Evolutionary conservation across 1,140 invertebrate species (phyloP).

Genomic region (Leguminivora glycinivorella): DNA sequence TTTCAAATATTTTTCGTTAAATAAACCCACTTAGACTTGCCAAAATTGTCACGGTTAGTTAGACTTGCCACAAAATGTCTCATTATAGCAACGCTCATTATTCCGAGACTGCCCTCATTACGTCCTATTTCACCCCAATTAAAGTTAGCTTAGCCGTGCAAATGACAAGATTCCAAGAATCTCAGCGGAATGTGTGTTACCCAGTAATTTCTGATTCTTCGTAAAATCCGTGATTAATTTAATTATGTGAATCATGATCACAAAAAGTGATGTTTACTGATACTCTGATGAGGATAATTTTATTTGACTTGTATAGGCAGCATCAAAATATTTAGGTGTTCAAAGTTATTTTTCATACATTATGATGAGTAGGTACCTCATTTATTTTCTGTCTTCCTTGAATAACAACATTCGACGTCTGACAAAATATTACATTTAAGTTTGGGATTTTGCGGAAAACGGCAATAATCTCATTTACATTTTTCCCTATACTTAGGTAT

Average conservation of each 20-base stretch:
- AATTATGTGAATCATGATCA: conserved; percentile 26
- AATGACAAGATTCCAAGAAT: conserved; percentile 21
- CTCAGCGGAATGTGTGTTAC: background rate
- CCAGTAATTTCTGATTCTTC: conserved; percentile 16
- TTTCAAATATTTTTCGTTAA: too few species aligned
- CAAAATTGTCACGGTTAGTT: conserved; percentile 3
- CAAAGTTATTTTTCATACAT: background rate
- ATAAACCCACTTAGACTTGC: background rate
- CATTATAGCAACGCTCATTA: background rate
- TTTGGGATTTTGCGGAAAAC: too few species aligned
- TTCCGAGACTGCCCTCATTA: background rate
- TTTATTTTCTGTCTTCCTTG: too few species aligned
- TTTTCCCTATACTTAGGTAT: too few species aligned
- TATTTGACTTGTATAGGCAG: background rate
- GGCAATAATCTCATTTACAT: too few species aligned
- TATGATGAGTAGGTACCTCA: too few species aligned
- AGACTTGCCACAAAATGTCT: background rate
- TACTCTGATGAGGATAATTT: background rate
- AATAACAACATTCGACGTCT: too few species aligned
- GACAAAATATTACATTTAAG: too few species aligned
- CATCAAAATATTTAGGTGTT: background rate
- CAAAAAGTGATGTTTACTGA: conserved; percentile 22
- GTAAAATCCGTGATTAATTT: conserved; percentile 24
- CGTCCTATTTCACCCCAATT: conserved; percentile 22
- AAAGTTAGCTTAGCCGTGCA: conserved; percentile 16